Evolutionary conservation across 2,797 vertebrate species (phyloP), one percentile per base, ranked within the genome.

Genomic region (Muraenolepis orangiensis): DNA sequence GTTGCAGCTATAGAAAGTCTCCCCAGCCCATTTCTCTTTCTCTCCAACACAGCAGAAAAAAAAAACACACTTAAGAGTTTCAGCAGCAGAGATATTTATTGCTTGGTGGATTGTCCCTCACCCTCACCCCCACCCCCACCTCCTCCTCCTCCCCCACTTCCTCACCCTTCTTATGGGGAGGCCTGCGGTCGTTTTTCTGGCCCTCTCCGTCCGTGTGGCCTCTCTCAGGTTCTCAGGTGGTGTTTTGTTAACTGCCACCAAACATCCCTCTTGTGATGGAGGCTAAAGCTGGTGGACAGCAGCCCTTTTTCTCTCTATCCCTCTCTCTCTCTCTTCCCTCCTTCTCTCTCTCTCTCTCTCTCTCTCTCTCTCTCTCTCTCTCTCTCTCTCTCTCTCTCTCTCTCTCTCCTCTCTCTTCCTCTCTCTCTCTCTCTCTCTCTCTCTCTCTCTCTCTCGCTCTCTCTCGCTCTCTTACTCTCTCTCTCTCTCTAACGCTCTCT

Each of bases 51-150:
- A 42, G 57, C 73, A 46, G 71, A 83, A 72, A 71, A 83, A 72
- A 71, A 82, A 79, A 79, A 74, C 70, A 76, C 72, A 74, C 67
- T 81, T 85, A 86, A 87, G 82, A 86, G 82, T 83, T 89, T 88
- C 81, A 84, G 85, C 86, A 89, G 85, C 82, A 83, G 84, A 83
- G 82, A 90, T 89, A 89, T 92, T 90, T 91, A 91, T 91, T 90
- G 82, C 88, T 89, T 83, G 86, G 80, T 81, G 80, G 80, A 87
- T 88, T 86, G 87, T 86, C 84, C 57, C n/a, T n/a, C n/a, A n/a
- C n/a, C 57, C 40, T 13, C 57, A 26, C 57, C 84, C 78, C 74
- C 77, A 23, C 71, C 68, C 74, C 73, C 75, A 29, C 78, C 73
- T 46, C 16, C 72, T 66, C 46, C 70, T 8, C 78, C 71, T 74